Conservation (phyloP, 2,888 invertebrate species). For the Leptinotarsa haldemani region DNA sequence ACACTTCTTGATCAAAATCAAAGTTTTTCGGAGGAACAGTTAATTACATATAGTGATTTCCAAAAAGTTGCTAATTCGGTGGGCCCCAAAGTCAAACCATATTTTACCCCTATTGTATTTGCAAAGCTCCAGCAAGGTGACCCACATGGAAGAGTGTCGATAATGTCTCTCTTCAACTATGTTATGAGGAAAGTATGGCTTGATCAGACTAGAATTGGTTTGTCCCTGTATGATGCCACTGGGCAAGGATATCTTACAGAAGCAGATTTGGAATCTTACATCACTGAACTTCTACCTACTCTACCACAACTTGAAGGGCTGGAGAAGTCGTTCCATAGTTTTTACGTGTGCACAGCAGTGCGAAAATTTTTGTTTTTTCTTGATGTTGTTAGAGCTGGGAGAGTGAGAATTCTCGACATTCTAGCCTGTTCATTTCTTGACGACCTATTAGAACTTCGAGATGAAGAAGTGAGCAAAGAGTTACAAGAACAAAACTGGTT, state of each 20-base stretch:
- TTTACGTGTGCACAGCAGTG: conserved; percentile 96
- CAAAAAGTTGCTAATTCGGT: conserved; percentile 81
- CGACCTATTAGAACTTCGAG: conserved; percentile 81
- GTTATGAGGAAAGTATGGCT: conserved; percentile 96
- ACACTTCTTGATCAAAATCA: conserved; percentile 84
- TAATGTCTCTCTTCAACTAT: conserved; percentile 93
- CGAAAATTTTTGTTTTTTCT: conserved; percentile 96
- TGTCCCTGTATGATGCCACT: conserved; percentile 91
- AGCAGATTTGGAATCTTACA: conserved; percentile 92
- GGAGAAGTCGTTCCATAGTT: conserved; percentile 93
- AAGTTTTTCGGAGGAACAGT: conserved; percentile 82
- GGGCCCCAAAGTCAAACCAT: conserved; percentile 71
- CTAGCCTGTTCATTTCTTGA: conserved; percentile 92
- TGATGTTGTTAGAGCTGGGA: conserved; percentile 88
- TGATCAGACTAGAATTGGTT: conserved; percentile 92
- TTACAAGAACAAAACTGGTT: conserved; percentile 92
- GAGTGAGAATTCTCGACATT: conserved; percentile 90
- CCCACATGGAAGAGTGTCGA: conserved; percentile 86
- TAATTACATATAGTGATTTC: conserved; percentile 88
- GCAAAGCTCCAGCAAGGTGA: conserved; percentile 89
- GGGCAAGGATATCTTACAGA: conserved; percentile 77
- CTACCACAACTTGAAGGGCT: conserved; percentile 89
- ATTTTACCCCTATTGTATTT: conserved; percentile 88
- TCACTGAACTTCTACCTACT: conserved; percentile 92
- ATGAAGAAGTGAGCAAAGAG: conserved; percentile 76